Evolutionary conservation across 2,797 vertebrate genomes (phyloP).

Genomic region (Cottoperca gobio): DNA sequence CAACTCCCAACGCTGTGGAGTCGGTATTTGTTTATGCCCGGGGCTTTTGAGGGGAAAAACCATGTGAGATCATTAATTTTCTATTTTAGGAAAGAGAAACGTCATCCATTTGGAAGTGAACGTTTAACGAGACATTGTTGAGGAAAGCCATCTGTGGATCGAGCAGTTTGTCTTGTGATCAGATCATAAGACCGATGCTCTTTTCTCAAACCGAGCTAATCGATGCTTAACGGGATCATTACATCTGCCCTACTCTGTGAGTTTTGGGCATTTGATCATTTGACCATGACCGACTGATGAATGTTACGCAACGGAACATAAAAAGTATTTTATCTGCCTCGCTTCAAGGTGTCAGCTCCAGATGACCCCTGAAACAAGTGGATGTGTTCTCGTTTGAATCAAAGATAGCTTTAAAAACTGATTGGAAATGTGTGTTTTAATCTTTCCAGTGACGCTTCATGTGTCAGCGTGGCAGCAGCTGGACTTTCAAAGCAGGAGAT

Average conservation of each 20-base stretch:
- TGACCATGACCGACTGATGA: not conserved
- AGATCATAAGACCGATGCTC: conserved; percentile 11
- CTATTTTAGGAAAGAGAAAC: conserved; percentile 53
- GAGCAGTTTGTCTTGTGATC: conserved; percentile 17
- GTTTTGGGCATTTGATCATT: not conserved
- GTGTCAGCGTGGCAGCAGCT: conserved; percentile 10
- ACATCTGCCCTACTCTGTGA: conserved; percentile 1
- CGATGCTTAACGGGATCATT: conserved; percentile 15
- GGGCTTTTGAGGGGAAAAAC: conserved; percentile 29
- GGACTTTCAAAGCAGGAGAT: conserved; percentile 1
- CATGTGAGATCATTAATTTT: conserved; percentile 39
- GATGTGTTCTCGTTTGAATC: not conserved
- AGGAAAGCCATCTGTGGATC: not conserved
- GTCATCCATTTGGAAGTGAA: conserved; percentile 3
- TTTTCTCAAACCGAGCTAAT: conserved; percentile 13
- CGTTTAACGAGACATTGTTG: not conserved
- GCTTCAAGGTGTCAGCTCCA: not conserved
- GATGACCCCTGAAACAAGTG: not conserved
- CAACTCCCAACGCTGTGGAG: conserved; percentile 33
- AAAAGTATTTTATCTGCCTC: not conserved
- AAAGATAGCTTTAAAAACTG: not conserved
- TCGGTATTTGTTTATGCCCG: conserved; percentile 64
- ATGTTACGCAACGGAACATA: not conserved
- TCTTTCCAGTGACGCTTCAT: conserved; percentile 34
- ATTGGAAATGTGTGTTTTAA: conserved; percentile 14